phyloP scores from a whole-genome alignment of 2,888 invertebrate species.

The Ariolimax columbianus region DNA sequence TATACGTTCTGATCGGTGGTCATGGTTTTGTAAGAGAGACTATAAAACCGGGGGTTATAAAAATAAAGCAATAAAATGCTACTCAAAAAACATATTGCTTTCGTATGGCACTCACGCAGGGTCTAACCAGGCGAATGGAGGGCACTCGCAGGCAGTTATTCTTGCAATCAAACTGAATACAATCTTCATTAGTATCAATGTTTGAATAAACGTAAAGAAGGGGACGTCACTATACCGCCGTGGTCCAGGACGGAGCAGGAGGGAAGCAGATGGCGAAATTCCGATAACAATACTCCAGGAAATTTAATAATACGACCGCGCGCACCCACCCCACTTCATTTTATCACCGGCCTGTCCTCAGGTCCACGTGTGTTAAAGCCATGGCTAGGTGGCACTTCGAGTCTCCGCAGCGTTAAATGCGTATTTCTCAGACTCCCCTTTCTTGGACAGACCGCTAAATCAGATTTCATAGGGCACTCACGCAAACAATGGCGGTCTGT shows the following conservation, averaged over 20 bases:
- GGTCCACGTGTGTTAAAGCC: constrained; percentile 27
- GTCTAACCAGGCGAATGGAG: constrained; percentile 10
- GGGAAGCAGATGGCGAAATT: constrained; percentile 47
- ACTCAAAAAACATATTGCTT: constrained; percentile 37
- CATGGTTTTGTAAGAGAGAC: constrained; percentile 21
- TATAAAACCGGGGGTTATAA: constrained; percentile 27
- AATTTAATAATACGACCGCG: constrained; percentile 51
- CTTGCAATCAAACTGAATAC: constrained; percentile 38
- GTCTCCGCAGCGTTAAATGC: constrained; percentile 37
- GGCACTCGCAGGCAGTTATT: constrained; percentile 30
- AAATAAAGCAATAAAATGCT: constrained; percentile 40
- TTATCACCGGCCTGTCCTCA: constrained; percentile 44
- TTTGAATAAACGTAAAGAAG: constrained; percentile 45
- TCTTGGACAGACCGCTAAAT: constrained; percentile 37
- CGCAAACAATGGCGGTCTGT: constrained; percentile 46
- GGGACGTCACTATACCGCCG: constrained; percentile 24
- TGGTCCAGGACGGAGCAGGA: constrained; percentile 15
- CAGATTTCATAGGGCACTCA: constrained; percentile 44
- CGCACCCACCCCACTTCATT: constrained; percentile 47
- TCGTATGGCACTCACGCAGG: neutral
- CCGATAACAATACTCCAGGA: constrained; percentile 49
- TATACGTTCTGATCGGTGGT: constrained; percentile 9
- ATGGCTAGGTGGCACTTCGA: constrained; percentile 36
- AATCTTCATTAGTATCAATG: constrained; percentile 48
- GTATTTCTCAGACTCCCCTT: constrained; percentile 35